phyloP scores from a whole-genome alignment of 2,113 vertebrate species.

The Ascaphus truei region DNA sequence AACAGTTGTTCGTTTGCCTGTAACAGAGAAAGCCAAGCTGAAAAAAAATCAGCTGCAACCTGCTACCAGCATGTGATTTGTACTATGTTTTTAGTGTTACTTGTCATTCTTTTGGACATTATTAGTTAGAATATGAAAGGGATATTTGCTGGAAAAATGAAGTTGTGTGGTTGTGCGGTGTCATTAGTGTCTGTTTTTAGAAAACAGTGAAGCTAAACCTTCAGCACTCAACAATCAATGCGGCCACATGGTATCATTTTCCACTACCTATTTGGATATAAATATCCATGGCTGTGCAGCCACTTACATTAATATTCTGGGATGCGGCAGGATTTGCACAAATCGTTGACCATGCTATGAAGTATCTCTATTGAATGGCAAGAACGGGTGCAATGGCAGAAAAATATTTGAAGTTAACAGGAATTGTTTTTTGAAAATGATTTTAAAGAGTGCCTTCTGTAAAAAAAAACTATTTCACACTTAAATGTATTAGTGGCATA shows the following conservation, averaged over 20 bases:
- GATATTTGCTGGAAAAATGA: too few relatives aligned
- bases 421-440: too few relatives aligned
- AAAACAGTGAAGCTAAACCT: conserved; percentile 33
- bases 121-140: conserved; percentile 43
- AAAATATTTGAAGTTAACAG: too few relatives aligned
- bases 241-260: conserved; percentile 40
- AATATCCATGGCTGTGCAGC: conserved; percentile 45
- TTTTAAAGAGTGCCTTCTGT: too few relatives aligned
- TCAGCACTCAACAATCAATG: conserved; percentile 32
- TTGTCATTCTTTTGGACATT: conserved; percentile 49
- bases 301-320: conserved; percentile 41
- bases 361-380: too few relatives aligned
- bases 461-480: too few relatives aligned
- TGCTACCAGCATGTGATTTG: conserved; percentile 38
- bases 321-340: conserved; percentile 41
- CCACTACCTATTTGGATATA: conserved; percentile 40
- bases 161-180: conserved; percentile 24
- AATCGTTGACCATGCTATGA: conserved; percentile 46
- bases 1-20: conserved; percentile 45
- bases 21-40: conserved; percentile 45
- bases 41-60: conserved; percentile 48
- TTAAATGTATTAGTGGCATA: too few relatives aligned
- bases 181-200: conserved; percentile 40
- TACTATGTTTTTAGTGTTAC: conserved; percentile 35
- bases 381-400: too few relatives aligned